These are phyloP conservation scores for Drosophila silvestris DNA, from an alignment of 2,888 invertebrate species.

Conservation along the genomic window DNA sequence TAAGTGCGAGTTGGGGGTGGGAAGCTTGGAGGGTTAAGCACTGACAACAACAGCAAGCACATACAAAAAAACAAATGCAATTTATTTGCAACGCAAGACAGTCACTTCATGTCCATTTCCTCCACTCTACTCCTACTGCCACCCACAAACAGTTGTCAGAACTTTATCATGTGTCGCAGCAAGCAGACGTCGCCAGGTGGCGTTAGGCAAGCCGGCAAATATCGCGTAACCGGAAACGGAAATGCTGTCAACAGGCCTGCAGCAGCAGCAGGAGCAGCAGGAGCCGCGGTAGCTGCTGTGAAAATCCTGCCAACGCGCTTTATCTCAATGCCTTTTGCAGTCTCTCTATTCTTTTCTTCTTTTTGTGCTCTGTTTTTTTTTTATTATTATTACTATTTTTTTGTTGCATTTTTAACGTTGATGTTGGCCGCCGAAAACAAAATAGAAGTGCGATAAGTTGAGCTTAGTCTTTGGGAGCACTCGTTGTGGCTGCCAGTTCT, in stretches of 20 bases:
- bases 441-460: conserved; percentile 37
- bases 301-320: conserved; percentile 38
- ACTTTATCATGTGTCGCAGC: conserved; percentile 56
- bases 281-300: not conserved
- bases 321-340: conserved; percentile 35
- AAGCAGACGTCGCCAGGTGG: conserved; percentile 49
- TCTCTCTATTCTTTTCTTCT: not conserved
- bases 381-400: not conserved
- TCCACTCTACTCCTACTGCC: not conserved
- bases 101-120: not conserved
- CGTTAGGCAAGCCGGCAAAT: conserved; percentile 45
- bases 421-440: conserved; percentile 4
- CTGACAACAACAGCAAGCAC: conserved; percentile 11
- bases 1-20: too few species aligned
- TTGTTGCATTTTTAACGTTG: conserved; percentile 21
- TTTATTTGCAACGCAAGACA: conserved; percentile 51
- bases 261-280: conserved; percentile 12
- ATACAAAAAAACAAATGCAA: conserved; percentile 60
- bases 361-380: not conserved
- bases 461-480: conserved; percentile 23
- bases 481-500: not conserved
- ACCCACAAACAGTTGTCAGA: conserved; percentile 23
- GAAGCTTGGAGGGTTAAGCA: conserved; percentile 28
- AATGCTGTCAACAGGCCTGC: conserved; percentile 57
- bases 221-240: conserved; percentile 49